Conservation (phyloP, 2,113 vertebrate genomes). For the Cercopithecus mona region DNA sequence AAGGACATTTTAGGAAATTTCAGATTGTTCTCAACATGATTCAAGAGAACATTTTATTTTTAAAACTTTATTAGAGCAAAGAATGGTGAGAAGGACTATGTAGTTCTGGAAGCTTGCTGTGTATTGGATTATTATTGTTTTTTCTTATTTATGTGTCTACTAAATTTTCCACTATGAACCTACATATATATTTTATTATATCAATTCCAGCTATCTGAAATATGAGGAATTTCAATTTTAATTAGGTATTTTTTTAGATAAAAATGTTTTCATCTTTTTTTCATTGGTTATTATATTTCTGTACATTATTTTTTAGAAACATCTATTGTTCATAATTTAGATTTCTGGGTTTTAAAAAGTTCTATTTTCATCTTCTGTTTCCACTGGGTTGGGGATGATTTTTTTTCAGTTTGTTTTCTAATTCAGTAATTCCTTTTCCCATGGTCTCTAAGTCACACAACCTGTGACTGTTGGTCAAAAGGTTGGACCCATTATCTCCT, state of each 20-base stretch:
- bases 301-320: not conserved
- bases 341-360: not conserved
- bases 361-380: not conserved
- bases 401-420: not conserved
- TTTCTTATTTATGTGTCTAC: not conserved
- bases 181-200: not conserved
- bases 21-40: too few species aligned
- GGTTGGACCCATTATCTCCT: not conserved
- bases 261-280: not conserved
- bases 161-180: not conserved
- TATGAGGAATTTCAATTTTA: not conserved
- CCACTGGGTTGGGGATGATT: not conserved
- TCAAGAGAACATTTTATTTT: too few species aligned
- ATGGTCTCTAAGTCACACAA: not conserved
- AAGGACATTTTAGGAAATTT: too few species aligned
- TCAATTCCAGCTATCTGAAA: not conserved
- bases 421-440: not conserved
- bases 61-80: too few species aligned
- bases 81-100: not conserved
- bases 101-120: not conserved
- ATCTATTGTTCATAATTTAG: not conserved
- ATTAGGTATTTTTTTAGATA: not conserved
- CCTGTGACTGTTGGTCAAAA: not conserved
- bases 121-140: not conserved
- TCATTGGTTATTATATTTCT: not conserved